These are phyloP conservation scores for Boulengeromyrus knoepffleri DNA, from an alignment of 2,113 vertebrate genomes.

Conservation along the genomic window DNA sequence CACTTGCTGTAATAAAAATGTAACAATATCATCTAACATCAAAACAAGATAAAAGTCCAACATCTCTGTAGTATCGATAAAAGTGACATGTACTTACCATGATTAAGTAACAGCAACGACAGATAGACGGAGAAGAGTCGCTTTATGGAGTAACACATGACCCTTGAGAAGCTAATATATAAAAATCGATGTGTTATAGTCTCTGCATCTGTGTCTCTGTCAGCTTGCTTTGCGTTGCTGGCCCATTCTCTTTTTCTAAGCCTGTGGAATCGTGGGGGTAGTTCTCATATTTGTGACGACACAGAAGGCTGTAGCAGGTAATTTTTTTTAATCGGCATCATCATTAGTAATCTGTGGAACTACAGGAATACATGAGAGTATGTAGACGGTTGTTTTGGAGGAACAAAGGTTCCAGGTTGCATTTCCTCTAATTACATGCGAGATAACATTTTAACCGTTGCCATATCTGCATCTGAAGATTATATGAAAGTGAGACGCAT, in stretches of 20 bases:
- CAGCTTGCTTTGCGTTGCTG: not conserved
- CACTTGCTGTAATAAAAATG: not conserved
- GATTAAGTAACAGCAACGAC: not conserved
- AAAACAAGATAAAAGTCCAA: not conserved
- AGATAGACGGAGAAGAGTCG: not conserved
- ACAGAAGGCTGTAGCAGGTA: not conserved
- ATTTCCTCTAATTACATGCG: not conserved
- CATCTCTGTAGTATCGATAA: not conserved
- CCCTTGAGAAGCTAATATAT: not conserved
- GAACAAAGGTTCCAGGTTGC: not conserved
- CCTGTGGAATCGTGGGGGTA: not conserved
- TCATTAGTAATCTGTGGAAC: not conserved
- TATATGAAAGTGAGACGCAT: not conserved
- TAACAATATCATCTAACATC: not conserved
- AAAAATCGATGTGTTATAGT: not conserved
- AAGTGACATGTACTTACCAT: not conserved
- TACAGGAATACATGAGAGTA: not conserved
- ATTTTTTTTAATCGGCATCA: not conserved
- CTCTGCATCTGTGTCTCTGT: not conserved
- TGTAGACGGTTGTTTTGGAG: not conserved
- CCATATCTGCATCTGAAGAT: not conserved
- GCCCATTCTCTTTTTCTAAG: not conserved
- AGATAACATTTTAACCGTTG: not conserved
- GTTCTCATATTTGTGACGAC: not conserved
- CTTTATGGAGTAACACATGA: not conserved